A percentile compares a stretch with the other conserved stretches of the same genome.
Evolutionary conservation across 1,140 invertebrate genomes (phyloP).

Genomic region (Cydia amplana): DNA sequence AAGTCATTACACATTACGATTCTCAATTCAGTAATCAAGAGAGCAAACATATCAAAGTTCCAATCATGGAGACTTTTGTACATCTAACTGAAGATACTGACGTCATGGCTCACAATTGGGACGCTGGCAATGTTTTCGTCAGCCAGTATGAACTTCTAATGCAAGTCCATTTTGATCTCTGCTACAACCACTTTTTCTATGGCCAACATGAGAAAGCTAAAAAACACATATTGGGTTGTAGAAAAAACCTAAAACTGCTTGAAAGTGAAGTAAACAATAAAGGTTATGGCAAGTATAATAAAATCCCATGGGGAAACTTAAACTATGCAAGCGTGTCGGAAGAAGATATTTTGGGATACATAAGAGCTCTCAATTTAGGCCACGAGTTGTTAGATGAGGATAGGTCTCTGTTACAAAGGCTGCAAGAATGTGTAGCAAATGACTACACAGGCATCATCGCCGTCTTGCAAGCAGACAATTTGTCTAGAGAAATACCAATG

Average conservation of each 20-base stretch:
- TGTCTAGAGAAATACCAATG: constrained; percentile 85
- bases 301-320: constrained; percentile 68
- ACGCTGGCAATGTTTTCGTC: constrained; percentile 81
- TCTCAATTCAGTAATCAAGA: constrained; percentile 52
- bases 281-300: constrained; percentile 74
- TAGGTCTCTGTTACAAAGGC: constrained; percentile 78
- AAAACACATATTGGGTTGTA: constrained; percentile 83
- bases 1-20: constrained; percentile 64
- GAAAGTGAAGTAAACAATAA: constrained; percentile 65
- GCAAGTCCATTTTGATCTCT: constrained; percentile 90
- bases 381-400: constrained; percentile 82
- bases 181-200: constrained; percentile 88
- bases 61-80: constrained; percentile 82
- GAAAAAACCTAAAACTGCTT: constrained; percentile 79
- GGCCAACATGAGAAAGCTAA: constrained; percentile 88
- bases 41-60: constrained; percentile 79
- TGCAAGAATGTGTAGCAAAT: constrained; percentile 82
- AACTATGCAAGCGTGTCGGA: constrained; percentile 81
- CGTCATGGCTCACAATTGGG: constrained; percentile 86
- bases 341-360: constrained; percentile 83
- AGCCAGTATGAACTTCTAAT: constrained; percentile 84
- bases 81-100: constrained; percentile 83
- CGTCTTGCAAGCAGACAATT: constrained; percentile 88
- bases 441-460: constrained; percentile 81
- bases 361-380: constrained; percentile 80